Base-by-base conservation (phyloP, 2,797 vertebrate species). In the Mormyrus proboscirostris region DNA sequence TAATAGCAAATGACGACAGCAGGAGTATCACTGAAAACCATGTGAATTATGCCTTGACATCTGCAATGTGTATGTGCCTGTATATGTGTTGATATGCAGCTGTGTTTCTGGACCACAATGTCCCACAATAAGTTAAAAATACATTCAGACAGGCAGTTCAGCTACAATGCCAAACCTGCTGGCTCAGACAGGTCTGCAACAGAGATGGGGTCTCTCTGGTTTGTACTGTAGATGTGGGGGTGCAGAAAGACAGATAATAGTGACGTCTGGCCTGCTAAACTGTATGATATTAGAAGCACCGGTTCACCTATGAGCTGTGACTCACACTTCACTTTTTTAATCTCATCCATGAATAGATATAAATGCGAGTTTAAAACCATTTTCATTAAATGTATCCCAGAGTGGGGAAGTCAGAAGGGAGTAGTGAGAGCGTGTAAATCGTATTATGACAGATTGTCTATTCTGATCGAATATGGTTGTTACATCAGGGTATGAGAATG, bases 341-440 rank as follows among this genome's bases (percentile, higher is more conserved):
- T 86, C 41, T 53, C 82, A 62, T 22, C 53, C 82, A 57, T 33
- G 69, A 73, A 73, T 62, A 49, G 79, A 41, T 86, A 50, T 16
- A 83, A 12, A 89, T 59, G n/a, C 16, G 19, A 82, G 59, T 6
- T 73, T 69, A 83, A 89, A 86, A 62, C 57, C 79, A 62, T 86
- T 89, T 89, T 86, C 82, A 86, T 86, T 57, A 89, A 89, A 59
- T 89, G 88, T 16, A 49, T 59, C 88, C 88, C 57, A 29, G 51
- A 88, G 89, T 79, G 82, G 73, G 82, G 86, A 49, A 89, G 50
- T 12, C 47, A 87, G 83, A 65, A 65, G 76, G 88, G 41, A 49
- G 59, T 44, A 53, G 49, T 86, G 49, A 33, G 83, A 51, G 83
- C n/a, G 65, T 44, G 79, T 22, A 47, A 83, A 83, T 47, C 49